Conservation (phyloP, 2,888 invertebrate species). For the Dioctria rufipes region DNA sequence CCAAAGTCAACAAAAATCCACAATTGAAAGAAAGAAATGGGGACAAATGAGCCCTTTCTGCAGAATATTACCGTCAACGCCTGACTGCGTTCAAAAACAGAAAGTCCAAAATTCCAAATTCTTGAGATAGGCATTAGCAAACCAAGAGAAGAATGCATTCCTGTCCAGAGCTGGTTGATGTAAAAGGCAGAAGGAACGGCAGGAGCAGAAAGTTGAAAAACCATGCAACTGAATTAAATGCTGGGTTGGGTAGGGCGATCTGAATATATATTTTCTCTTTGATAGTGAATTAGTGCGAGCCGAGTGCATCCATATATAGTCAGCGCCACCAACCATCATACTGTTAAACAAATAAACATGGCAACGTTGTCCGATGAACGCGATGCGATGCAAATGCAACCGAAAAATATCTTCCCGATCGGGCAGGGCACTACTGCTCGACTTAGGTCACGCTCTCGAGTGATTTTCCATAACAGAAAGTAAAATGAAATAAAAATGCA, state of each 20-base stretch:
- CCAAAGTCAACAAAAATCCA: slow-evolving; percentile 40
- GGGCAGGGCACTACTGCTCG: neutral
- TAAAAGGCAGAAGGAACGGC: neutral
- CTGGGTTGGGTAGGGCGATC: too few relatives aligned
- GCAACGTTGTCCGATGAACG: slow-evolving; percentile 30
- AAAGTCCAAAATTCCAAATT: neutral
- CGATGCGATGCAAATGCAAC: neutral
- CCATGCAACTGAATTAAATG: neutral
- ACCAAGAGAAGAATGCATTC: neutral
- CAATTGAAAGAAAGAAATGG: slow-evolving; percentile 30
- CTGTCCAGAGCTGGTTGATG: neutral
- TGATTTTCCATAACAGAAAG: neutral
- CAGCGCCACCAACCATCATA: too few relatives aligned
- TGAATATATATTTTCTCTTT: neutral
- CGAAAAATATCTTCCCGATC: too few relatives aligned
- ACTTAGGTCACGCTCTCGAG: neutral
- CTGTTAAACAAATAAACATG: slow-evolving; percentile 22
- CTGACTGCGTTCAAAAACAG: slow-evolving; percentile 32
- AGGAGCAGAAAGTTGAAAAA: neutral
- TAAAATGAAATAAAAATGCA: slow-evolving; percentile 29
- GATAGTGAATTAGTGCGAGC: neutral
- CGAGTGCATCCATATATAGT: neutral
- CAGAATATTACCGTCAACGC: slow-evolving; percentile 32
- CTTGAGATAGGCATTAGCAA: neutral
- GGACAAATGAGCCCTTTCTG: slow-evolving; percentile 44